Evolutionary conservation across 2,797 vertebrate genomes (phyloP).

Genomic region (Aulostomus chinensis): DNA sequence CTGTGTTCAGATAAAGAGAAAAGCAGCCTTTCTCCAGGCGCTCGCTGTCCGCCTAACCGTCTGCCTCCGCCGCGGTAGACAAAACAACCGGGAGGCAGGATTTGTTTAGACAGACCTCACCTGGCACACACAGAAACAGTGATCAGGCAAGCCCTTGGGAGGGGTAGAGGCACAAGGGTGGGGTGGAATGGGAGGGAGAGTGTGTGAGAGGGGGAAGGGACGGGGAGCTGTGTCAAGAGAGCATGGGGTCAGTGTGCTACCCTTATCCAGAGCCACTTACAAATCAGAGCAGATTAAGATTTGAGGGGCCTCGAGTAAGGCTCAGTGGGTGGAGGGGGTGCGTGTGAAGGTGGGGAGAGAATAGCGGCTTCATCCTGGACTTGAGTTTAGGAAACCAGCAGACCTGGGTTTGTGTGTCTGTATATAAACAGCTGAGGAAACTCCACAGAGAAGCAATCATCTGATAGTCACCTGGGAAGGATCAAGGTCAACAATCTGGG

Average conservation of each 20-base stretch:
- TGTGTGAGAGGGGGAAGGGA: slow-evolving; percentile 31
- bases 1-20: slow-evolving; percentile 44
- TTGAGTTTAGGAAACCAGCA: slow-evolving; percentile 18
- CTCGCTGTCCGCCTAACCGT: slow-evolving; percentile 49
- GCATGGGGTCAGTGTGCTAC: slow-evolving; percentile 19
- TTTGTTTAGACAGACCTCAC: slow-evolving; percentile 82
- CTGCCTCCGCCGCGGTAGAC: slow-evolving; percentile 69
- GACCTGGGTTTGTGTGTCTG: slow-evolving; percentile 30
- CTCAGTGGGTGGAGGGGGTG: slow-evolving; percentile 22
- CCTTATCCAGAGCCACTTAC: slow-evolving; percentile 30
- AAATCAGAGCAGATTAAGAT: slow-evolving; percentile 55
- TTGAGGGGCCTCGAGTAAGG: slow-evolving; percentile 36
- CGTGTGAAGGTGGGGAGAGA: slow-evolving; percentile 11
- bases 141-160: slow-evolving; percentile 65
- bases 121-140: slow-evolving; percentile 75
- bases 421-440: slow-evolving; percentile 10
- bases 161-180: slow-evolving; percentile 37
- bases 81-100: slow-evolving; percentile 79
- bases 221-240: slow-evolving; percentile 10
- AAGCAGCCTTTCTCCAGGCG: slow-evolving; percentile 48
- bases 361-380: slow-evolving; percentile 36
- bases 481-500: too few species aligned
- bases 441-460: slow-evolving; percentile 23
- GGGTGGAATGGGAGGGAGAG: slow-evolving; percentile 9
- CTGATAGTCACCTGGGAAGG: slow-evolving; percentile 20